Base-by-base conservation (phyloP, 1,140 invertebrate genomes). In the Drosophila pallidifrons region DNA sequence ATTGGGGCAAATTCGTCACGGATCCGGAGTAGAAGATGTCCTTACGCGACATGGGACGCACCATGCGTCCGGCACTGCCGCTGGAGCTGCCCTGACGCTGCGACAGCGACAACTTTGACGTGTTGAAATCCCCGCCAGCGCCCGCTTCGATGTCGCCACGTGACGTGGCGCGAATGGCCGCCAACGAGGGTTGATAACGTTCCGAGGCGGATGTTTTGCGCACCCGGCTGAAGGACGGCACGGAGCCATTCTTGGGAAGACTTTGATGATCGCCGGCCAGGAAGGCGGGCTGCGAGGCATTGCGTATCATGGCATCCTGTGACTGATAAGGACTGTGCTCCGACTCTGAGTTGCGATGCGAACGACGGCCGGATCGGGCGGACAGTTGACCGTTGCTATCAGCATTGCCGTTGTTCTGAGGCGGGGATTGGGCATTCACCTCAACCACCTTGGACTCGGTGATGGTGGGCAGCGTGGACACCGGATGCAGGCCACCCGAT, bases 1-100 rank as follows among this genome's bases (percentile, higher is more conserved):
- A 99, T 93, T 99, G 97, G 0, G 97, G 97, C 57, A 99, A 94
- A 93, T 99, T 97, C 30, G 96, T 94, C 5, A 99, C 96, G 28
- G 97, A 98, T 25, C 99, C 98, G 10, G 98, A 98, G 93, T 99
- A 99, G 94, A 99, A 99, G 77, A 99, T 99, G 93, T 99, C 99
- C 93, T 99, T 99, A 47, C 98, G 94, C 5, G 98, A 99, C 92
- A 99, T 93, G 1, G 99, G 99, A 13, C 98, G 95, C 13, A 98
- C 96, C 93, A 98, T 96, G 49, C 80, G 73, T n/a, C 81, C 79
- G 5, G 77, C 82, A 8, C 83, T 77, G 68, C 83, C 79, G 41
- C 85, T 89, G 30, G 69, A 55, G 41, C 77, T 79, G 32, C 87
- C 81, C 35, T 86, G 80, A 7, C 90, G 77, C 41, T 87, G 90